Evolutionary conservation across 1,140 invertebrate species (phyloP), one percentile per base, ranked within the genome.

Genomic region (Neodiprion virginianus): DNA sequence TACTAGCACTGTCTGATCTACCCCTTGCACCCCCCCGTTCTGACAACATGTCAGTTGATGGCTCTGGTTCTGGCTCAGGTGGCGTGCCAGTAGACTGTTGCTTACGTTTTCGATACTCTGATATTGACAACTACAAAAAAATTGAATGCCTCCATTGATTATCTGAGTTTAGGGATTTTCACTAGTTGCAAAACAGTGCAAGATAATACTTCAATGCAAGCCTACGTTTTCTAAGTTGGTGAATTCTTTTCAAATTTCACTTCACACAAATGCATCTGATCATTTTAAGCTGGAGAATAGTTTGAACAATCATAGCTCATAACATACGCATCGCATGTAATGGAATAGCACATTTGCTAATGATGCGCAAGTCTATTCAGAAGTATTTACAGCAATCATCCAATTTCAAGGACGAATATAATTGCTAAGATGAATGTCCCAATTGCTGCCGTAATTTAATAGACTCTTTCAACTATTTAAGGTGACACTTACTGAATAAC

Each of bases 21-120:
- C 83, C 84, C 67, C 89, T 81, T 0, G 82, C 71, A 11, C 81
- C 77, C 48, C 79, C 81, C 75, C 88, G 89, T 4, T 85, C 84
- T 14, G 85, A 82, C 12, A 82, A 81, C 0, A 85, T 80, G 1
- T 81, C 81, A 78, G 87, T 83, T 47, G 86, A 87, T 66, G 82
- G 81, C 0, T 79, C 76, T 2, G 75, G 81, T 74, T 89, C 88
- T 7, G 86, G 83, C 28, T 88, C 87, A 5, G 84, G 79, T 50
- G 86, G 84, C 0, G 88, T 85, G 5, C 65, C 71, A 72, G 83
- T 79, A 7, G 86, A 90, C 40, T 90, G 86, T 78, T 92, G 90
- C 75, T 93, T 92, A 21, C 93, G 87, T 81, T 93, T 91, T 21
- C 93, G 88, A 81, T 94, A 94, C 78, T 94, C 93, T 11, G 92